Evolutionary conservation across 2,113 vertebrate genomes (phyloP).

Genomic region (Tyto alba): DNA sequence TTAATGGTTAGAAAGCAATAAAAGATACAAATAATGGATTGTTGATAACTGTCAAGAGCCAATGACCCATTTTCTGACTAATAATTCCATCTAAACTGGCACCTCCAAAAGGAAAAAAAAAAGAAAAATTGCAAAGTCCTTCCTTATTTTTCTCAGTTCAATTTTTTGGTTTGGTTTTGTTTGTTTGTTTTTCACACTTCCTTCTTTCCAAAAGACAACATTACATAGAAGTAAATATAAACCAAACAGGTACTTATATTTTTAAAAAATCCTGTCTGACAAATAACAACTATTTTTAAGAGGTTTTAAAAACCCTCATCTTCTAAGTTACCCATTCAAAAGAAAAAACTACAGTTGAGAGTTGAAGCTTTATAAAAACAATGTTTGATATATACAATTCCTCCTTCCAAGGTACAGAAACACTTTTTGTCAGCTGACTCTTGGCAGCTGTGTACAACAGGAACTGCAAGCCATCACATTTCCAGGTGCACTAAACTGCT

Average conservation of each 20-base stretch:
- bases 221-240: neutral
- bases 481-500: slow-evolving; percentile 68
- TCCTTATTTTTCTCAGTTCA: neutral
- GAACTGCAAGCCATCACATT: slow-evolving; percentile 74
- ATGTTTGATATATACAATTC: neutral
- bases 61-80: neutral
- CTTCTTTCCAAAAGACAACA: neutral
- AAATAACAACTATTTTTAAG: neutral
- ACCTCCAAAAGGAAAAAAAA: neutral
- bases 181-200: neutral
- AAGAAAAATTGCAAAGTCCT: neutral
- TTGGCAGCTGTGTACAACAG: slow-evolving; percentile 40
- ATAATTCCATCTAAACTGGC: neutral
- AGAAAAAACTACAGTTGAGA: neutral
- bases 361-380: slow-evolving; percentile 17
- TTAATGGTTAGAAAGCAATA: neutral
- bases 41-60: neutral
- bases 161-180: neutral
- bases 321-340: neutral
- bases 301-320: neutral
- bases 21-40: neutral
- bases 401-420: slow-evolving; percentile 22
- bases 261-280: neutral
- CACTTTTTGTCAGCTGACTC: slow-evolving; percentile 24
- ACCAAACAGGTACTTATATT: neutral